Conservation (phyloP, 2,113 vertebrate genomes). For the Trematomus loennbergii region DNA sequence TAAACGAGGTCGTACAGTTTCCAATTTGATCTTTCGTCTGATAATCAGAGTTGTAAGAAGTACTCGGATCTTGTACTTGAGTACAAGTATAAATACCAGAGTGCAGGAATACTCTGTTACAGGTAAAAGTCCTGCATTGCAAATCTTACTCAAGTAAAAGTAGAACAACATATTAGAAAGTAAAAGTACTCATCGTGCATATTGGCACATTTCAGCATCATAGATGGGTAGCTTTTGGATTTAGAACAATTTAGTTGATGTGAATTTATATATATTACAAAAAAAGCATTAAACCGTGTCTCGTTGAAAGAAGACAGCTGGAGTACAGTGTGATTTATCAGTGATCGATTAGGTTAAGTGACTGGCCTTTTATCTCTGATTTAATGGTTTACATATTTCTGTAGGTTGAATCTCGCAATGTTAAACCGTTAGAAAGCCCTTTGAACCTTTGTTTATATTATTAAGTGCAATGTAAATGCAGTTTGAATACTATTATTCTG, state of each 20-base stretch:
- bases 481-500: neutral
- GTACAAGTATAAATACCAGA: too few relatives aligned
- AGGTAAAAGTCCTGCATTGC: too few relatives aligned
- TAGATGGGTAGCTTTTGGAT: too few relatives aligned
- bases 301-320: neutral
- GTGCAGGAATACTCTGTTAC: too few relatives aligned
- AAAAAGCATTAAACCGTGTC: neutral
- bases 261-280: too few relatives aligned
- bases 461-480: neutral
- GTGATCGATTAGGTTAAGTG: neutral
- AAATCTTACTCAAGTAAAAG: too few relatives aligned
- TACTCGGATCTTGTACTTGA: too few relatives aligned
- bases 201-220: too few relatives aligned
- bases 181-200: too few relatives aligned
- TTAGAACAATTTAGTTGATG: neutral
- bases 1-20: neutral
- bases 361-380: neutral
- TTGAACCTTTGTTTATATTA: neutral
- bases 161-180: too few relatives aligned
- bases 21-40: neutral
- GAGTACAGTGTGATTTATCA: neutral
- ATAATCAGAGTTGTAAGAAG: neutral
- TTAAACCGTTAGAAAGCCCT: neutral
- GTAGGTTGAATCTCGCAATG: neutral
- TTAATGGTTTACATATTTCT: neutral